These are phyloP conservation scores for Limnephilus lunatus DNA, from an alignment of 2,888 invertebrate genomes.

Conservation along the genomic window DNA sequence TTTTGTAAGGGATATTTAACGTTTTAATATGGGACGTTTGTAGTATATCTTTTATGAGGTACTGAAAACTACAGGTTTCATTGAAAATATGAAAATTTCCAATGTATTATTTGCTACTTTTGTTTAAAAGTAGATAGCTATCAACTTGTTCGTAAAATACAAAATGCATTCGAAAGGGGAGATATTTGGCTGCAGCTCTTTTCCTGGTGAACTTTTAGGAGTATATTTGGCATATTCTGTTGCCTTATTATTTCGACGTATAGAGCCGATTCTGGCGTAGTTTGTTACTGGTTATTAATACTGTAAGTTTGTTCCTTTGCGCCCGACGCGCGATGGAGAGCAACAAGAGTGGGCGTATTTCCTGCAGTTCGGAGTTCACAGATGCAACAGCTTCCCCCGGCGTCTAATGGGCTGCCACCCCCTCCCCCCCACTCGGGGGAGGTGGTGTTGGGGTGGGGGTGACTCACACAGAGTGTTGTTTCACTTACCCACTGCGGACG, in stretches of 20 bases:
- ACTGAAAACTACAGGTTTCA: too few species aligned
- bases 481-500: constrained; percentile 56
- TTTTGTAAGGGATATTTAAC: too few species aligned
- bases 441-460: constrained; percentile 31
- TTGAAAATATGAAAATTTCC: too few species aligned
- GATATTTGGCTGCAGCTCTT: background rate
- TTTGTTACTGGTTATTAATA: background rate
- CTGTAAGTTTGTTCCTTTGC: constrained; percentile 34
- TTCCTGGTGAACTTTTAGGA: background rate
- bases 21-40: too few species aligned
- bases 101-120: background rate
- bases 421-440: background rate
- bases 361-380: constrained; percentile 14
- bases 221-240: background rate
- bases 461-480: constrained; percentile 58
- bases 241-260: background rate
- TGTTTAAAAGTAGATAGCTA: background rate
- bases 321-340: background rate
- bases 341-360: background rate
- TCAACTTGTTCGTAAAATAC: too few species aligned
- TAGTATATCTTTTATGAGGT: too few species aligned
- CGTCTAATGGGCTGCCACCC: background rate
- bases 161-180: background rate
- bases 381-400: constrained; percentile 60
- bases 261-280: background rate